A percentile compares a stretch with the other conserved stretches of the same genome.
phyloP scores from a whole-genome alignment of 2,113 vertebrate genomes.

The Leptocoma aspasia region DNA sequence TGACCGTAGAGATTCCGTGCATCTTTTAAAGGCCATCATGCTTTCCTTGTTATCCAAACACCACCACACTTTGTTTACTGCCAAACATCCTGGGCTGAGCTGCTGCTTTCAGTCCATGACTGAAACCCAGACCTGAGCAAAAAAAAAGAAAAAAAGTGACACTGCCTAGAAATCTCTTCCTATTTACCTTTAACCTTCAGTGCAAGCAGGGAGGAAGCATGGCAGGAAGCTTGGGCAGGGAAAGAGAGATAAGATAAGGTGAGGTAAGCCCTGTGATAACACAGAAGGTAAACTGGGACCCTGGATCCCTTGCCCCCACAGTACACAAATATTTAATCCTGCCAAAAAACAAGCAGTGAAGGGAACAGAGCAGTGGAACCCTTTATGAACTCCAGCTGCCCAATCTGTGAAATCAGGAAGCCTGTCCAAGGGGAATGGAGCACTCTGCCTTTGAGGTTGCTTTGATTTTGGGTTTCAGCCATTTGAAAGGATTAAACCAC shows the following conservation, averaged over 20 bases:
- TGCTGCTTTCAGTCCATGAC: background rate
- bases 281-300: background rate
- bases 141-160: background rate
- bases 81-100: background rate
- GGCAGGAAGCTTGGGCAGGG: background rate
- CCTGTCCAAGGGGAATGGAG: background rate
- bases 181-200: background rate
- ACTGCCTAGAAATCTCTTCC: background rate
- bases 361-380: background rate
- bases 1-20: background rate
- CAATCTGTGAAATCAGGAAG: background rate
- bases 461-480: background rate
- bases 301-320: background rate
- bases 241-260: background rate
- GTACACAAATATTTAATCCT: background rate
- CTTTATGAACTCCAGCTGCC: slow-evolving; percentile 17
- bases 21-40: background rate
- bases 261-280: background rate
- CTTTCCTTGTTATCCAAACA: background rate
- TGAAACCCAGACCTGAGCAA: background rate
- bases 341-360: background rate
- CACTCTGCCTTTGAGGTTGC: background rate
- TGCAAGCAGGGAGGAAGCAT: fast-evolving
- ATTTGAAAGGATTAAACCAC: background rate
- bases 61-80: background rate